These are phyloP conservation scores for Myrmecophaga tridactyla DNA, from an alignment of 2,113 vertebrate genomes.

Conservation along the genomic window DNA sequence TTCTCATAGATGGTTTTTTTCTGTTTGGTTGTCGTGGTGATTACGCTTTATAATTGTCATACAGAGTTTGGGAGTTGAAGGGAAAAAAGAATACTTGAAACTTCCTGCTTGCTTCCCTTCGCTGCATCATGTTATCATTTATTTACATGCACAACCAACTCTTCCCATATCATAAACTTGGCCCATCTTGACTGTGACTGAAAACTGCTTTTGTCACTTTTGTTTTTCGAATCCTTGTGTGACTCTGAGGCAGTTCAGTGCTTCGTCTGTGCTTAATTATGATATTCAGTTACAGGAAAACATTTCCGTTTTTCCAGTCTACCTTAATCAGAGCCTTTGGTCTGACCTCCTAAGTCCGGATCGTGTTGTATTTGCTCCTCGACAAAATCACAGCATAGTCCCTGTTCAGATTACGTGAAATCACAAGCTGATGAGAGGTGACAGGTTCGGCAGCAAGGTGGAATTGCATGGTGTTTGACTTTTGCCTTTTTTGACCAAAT, in stretches of 20 bases:
- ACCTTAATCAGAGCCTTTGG: conserved; percentile 80
- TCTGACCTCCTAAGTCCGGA: conserved; percentile 80
- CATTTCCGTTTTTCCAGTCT: conserved; percentile 74
- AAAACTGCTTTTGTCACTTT: conserved; percentile 74
- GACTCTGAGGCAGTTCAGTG: conserved; percentile 67
- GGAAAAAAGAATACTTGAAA: background rate
- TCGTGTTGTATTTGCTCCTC: conserved; percentile 79
- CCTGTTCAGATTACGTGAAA: conserved; percentile 80
- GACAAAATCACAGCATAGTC: conserved; percentile 69
- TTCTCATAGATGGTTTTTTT: background rate
- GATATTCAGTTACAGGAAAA: conserved; percentile 81
- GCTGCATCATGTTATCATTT: conserved; percentile 40
- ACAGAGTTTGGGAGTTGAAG: background rate
- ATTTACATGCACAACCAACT: conserved; percentile 63
- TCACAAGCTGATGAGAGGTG: conserved; percentile 76
- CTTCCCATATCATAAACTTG: conserved; percentile 71
- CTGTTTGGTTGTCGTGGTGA: background rate
- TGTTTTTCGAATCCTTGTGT: conserved; percentile 71
- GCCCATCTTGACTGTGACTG: conserved; percentile 66
- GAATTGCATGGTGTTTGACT: conserved; percentile 75
- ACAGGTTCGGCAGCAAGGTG: conserved; percentile 72
- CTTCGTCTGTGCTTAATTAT: conserved; percentile 78
- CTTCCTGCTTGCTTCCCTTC: background rate
- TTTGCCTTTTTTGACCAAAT: conserved; percentile 73
- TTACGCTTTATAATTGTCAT: background rate